These are phyloP conservation scores for Lutjanus argentimaculatus DNA, from an alignment of 2,797 vertebrate genomes.

Conservation along the genomic window DNA sequence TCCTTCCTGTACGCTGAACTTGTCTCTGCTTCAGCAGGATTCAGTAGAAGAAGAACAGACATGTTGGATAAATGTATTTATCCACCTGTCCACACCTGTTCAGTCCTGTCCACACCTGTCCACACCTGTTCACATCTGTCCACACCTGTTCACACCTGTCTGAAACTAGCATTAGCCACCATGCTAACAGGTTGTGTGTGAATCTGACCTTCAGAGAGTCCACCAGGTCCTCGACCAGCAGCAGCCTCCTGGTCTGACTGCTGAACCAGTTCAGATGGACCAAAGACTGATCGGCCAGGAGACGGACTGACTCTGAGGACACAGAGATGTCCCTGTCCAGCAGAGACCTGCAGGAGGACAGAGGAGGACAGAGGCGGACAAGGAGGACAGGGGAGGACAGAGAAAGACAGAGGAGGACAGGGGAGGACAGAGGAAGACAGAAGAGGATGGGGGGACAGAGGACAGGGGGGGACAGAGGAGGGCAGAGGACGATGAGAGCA, in stretches of 20 bases:
- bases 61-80: background rate
- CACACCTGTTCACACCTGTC: no score
- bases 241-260: slow-evolving; percentile 89
- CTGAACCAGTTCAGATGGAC: slow-evolving; percentile 86
- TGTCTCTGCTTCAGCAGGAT: no score
- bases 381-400: no score
- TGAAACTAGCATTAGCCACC: background rate
- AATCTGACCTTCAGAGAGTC: slow-evolving; percentile 90
- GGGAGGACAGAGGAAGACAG: no score
- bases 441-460: background rate
- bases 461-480: no score
- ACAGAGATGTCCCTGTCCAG: slow-evolving; percentile 89
- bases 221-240: slow-evolving; percentile 94
- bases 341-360: slow-evolving; percentile 83
- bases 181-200: background rate
- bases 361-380: no score
- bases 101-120: no score
- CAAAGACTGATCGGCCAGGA: slow-evolving; percentile 87
- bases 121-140: background rate
- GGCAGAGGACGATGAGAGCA: no score
- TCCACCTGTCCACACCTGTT: no score
- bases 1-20: no score
- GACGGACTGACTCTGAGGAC: slow-evolving; percentile 88
- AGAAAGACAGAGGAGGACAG: background rate
- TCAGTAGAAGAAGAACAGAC: background rate